phyloP scores from a whole-genome alignment of 2,113 vertebrate species.

The Menidia beryllina region DNA sequence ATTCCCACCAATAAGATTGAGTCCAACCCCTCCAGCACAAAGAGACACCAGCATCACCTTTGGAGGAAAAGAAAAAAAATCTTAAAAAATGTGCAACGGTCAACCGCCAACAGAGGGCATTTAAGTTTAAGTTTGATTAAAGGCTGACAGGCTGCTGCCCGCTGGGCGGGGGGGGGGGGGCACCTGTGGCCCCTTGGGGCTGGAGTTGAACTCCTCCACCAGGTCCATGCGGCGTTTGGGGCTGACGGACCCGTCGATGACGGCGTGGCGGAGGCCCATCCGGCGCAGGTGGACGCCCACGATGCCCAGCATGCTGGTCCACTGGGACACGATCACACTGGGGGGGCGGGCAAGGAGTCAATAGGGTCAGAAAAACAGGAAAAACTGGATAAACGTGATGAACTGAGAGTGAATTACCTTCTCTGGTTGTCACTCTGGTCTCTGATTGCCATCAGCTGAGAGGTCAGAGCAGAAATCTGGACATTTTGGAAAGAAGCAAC shows the following conservation, averaged over 20 bases:
- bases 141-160: no score
- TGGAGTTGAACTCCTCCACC: slow-evolving; percentile 94
- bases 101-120: no score
- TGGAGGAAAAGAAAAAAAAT: neutral
- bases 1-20: slow-evolving; percentile 95
- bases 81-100: neutral
- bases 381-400: neutral
- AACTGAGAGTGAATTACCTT: slow-evolving; percentile 79
- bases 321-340: slow-evolving; percentile 97
- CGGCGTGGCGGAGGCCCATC: slow-evolving; percentile 80
- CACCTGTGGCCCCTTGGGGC: slow-evolving; percentile 88
- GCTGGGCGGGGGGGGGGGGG: neutral
- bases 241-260: slow-evolving; percentile 89
- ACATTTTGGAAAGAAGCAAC: neutral
- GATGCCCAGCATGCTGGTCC: slow-evolving; percentile 93
- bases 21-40: slow-evolving; percentile 92
- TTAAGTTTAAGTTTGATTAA: no score
- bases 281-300: slow-evolving; percentile 86
- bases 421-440: slow-evolving; percentile 82
- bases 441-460: slow-evolving; percentile 85
- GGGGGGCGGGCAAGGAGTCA: neutral
- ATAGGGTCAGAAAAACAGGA: no score
- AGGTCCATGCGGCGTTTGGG: slow-evolving; percentile 93
- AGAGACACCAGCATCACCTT: slow-evolving; percentile 96
- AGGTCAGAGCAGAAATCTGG: slow-evolving; percentile 87